phyloP scores from a whole-genome alignment of 2,888 invertebrate species.

The Meiosimyza decipiens region DNA sequence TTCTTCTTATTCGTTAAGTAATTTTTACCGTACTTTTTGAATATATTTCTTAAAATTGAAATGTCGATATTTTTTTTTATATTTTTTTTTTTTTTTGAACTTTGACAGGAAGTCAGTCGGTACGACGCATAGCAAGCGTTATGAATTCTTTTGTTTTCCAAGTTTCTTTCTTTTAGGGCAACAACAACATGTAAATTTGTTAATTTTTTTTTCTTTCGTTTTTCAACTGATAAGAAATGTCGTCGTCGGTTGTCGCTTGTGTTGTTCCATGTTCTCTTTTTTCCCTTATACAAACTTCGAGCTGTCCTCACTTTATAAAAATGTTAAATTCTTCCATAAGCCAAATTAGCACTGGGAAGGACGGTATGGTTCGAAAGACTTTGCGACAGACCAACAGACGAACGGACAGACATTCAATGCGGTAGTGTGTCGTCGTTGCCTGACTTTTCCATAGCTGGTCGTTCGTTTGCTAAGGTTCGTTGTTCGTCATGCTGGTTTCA shows the following conservation, averaged over 20 bases:
- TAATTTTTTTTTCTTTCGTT: constrained; percentile 29
- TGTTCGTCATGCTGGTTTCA: constrained; percentile 45
- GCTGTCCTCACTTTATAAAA: too few species aligned
- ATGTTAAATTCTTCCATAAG: too few species aligned
- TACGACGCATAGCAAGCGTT: constrained; percentile 29
- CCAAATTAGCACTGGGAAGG: too few species aligned
- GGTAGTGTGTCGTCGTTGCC: neutral
- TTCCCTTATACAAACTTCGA: neutral
- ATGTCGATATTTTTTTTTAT: constrained; percentile 22
- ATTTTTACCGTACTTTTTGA: too few species aligned
- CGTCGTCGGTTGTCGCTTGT: constrained; percentile 31
- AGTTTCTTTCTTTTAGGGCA: constrained; percentile 24
- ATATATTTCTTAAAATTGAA: too few species aligned
- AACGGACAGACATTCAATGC: neutral
- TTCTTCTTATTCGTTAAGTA: too few species aligned
- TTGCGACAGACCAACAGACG: neutral
- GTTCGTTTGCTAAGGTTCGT: constrained; percentile 37
- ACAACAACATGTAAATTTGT: too few species aligned
- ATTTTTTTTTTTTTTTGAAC: constrained; percentile 44
- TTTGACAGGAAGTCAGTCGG: constrained; percentile 49
- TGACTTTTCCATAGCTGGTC: too few species aligned
- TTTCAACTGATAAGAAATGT: constrained; percentile 41
- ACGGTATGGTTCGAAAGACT: neutral
- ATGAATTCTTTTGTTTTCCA: constrained; percentile 44
- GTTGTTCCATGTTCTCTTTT: neutral